Evolutionary conservation across 2,888 invertebrate species (phyloP), one percentile per base, ranked within the genome.

Genomic region (Leptopilina myrica): DNA sequence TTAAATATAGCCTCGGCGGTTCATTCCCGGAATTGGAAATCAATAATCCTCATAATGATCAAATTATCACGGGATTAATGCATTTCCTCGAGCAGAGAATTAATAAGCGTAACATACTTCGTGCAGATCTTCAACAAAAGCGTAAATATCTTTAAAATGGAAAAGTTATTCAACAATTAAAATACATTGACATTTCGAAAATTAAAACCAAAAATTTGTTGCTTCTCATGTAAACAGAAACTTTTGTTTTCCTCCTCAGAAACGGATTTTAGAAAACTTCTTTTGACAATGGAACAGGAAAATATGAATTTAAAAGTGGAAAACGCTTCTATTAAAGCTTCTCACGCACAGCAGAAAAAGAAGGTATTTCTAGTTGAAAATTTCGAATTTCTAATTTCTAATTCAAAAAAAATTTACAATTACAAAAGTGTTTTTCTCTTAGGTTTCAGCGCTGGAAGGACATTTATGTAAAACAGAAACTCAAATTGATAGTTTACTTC

Each of bases 21-120:
- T 95, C 95, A 80, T 96, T 97, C 90, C 97, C 97, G 0, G 93
- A 95, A 79, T 92, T 96, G 46, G 94, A 96, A 88, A 92, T 95
- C 46, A 94, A 94, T 79, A 94, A 94, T 83, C 94, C 95, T 0
- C 94, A 95, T 86, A 94, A 95, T 65, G 93, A 94, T 78, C 93
- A 94, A 76, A 92, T 94, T 49, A 93, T 96, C 11, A 94, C 94
- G 67, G 94, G 94, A 85, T 90, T 97, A 0, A 94, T 95, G 92
- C 94, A 93, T 1, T 95, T 95, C 90, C 92, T 97, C 79, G 94
- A 94, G 88, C 95, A 94, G 91, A 93, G 95, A 81, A 94, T 95
- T 62, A 94, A 93, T 86, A 94, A 95, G 79, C 92, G 95, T 15
- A 94, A 95, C 88, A 92, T 93, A 5, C 89, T 96, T 12, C 93